These are phyloP conservation scores for Chrysochloris asiatica DNA, from an alignment of 2,113 vertebrate species.

Conservation along the genomic window DNA sequence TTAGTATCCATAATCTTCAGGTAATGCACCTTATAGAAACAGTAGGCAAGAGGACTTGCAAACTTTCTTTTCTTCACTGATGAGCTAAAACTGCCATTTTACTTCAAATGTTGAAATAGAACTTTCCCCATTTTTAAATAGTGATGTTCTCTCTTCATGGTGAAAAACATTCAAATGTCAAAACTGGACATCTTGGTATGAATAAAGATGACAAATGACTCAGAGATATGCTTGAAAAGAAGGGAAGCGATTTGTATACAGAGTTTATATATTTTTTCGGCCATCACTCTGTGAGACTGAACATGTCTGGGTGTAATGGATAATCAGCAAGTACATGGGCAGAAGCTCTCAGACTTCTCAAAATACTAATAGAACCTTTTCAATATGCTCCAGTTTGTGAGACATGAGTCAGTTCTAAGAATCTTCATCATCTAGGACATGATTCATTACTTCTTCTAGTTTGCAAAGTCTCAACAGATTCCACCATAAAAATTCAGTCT, in stretches of 20 bases:
- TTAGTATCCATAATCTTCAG: slow-evolving; percentile 59
- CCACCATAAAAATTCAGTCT: not conserved
- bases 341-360: not conserved
- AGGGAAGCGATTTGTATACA: slow-evolving; percentile 40
- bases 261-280: slow-evolving; percentile 36
- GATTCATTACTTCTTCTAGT: not conserved
- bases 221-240: slow-evolving; percentile 65
- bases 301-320: not conserved
- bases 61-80: slow-evolving; percentile 55
- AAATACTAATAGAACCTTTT: not conserved
- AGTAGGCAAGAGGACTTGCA: slow-evolving; percentile 52
- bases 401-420: not conserved
- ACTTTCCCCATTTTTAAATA: slow-evolving; percentile 61
- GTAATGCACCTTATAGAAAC: slow-evolving; percentile 57
- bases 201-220: slow-evolving; percentile 74
- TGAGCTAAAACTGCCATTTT: slow-evolving; percentile 63
- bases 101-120: slow-evolving; percentile 65
- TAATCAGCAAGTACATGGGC: not conserved
- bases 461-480: not conserved
- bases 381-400: not conserved
- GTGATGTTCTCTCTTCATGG: slow-evolving; percentile 66
- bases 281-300: not conserved
- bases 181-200: slow-evolving; percentile 65
- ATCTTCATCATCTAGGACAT: not conserved
- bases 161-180: slow-evolving; percentile 69